Conservation (phyloP, 2,888 invertebrate species). For the Autographa gamma region DNA sequence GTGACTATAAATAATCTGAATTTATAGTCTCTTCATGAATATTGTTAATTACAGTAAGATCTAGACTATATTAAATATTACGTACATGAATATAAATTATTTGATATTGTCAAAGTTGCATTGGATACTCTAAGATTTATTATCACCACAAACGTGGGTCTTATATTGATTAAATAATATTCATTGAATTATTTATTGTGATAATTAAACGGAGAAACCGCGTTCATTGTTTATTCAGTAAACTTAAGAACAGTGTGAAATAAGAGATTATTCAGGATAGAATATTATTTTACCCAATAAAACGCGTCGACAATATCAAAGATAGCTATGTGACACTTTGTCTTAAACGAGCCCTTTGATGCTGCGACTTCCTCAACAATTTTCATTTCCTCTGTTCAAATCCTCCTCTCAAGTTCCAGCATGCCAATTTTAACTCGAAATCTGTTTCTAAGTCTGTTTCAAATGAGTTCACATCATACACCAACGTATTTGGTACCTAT, state of each 20-base stretch:
- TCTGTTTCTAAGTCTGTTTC: constrained; percentile 65
- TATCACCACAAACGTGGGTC: too few species aligned
- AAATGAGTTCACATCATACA: constrained; percentile 65
- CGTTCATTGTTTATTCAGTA: constrained; percentile 13
- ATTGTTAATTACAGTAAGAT: background rate
- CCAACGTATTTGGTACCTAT: constrained; percentile 50
- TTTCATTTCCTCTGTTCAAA: constrained; percentile 80
- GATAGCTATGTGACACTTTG: constrained; percentile 74
- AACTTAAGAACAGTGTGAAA: constrained; percentile 19
- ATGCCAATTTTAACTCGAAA: constrained; percentile 75
- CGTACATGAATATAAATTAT: background rate
- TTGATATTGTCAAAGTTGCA: background rate
- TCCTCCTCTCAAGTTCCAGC: constrained; percentile 67
- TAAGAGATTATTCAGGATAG: constrained; percentile 26
- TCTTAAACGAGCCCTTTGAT: constrained; percentile 75
- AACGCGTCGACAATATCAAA: constrained; percentile 63
- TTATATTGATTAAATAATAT: background rate
- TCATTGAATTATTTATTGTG: background rate
- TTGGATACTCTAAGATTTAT: background rate
- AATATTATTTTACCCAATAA: constrained; percentile 50
- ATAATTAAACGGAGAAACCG: background rate
- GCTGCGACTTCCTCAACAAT: constrained; percentile 80
- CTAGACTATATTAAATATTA: background rate
- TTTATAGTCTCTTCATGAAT: background rate
- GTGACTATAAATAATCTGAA: background rate